Evolutionary conservation across 2,113 vertebrate species (phyloP), one percentile per base, ranked within the genome.

Genomic region (Pelecanus crispus): DNA sequence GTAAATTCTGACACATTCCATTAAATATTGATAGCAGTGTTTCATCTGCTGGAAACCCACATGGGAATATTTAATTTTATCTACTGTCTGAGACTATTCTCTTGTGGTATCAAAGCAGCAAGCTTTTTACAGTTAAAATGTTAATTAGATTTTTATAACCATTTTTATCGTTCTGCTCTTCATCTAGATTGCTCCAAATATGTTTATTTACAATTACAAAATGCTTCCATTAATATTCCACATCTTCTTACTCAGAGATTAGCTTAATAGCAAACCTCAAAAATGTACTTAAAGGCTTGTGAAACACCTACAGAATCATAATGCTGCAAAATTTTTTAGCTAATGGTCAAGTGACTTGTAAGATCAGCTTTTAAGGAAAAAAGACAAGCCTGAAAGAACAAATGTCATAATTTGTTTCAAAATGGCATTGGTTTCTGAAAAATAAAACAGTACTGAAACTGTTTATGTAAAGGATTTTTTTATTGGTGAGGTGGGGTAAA

Each of bases 121-220:
- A 96, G 96, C 88, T 95, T 97, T 98, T 97, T 94, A 96, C 86
- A 82, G 89, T 98, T 98, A 97, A 98, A 98, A 98, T 98, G 98
- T 97, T 98, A 98, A 98, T 98, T 98, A 97, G 97, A 90, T 94
- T 98, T 98, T 98, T 98, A 98, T 97, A 96, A 97, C 96, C 80
- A 88, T 90, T 97, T 98, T 98, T 97, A 98, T 97, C 11, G 3
- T 96, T 97, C 79, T 96, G 83, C 72, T 97, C 93, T 97, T 97
- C 92, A 97, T 97, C 92, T 97, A 70, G 31, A 97, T 98, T 96
- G 95, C 95, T 96, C 92, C 93, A 97, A 96, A 97, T 90, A 97
- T 96, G 96, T 97, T 97, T 98, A 98, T 98, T 98, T 98, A 98
- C 94, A 97, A 93, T 98, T 98, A 93, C 86, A 97, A 97, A 98